These are phyloP conservation scores for Galagoides demidoff DNA, from an alignment of 2,797 vertebrate genomes.

Conservation along the genomic window DNA sequence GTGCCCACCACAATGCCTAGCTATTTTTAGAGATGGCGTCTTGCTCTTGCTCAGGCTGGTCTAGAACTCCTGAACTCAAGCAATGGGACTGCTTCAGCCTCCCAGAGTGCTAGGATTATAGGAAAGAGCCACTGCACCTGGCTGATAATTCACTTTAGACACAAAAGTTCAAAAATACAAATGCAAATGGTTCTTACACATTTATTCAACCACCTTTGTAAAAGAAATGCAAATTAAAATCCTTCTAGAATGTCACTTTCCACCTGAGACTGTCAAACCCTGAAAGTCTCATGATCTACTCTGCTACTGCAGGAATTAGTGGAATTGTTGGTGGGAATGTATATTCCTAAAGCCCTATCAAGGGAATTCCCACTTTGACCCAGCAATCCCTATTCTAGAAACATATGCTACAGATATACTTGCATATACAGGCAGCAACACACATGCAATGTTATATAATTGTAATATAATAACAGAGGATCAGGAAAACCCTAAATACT, in stretches of 20 bases:
- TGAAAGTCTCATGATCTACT: constrained; percentile 16
- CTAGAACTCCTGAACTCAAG: too few relatives aligned
- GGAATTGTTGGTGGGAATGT: background rate
- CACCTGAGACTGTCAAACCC: background rate
- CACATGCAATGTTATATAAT: background rate
- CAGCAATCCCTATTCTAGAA: background rate
- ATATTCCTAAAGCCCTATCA: background rate
- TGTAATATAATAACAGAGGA: background rate
- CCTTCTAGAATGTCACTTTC: background rate
- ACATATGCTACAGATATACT: background rate
- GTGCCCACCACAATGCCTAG: too few relatives aligned
- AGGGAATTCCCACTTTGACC: background rate
- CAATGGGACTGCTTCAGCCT: too few relatives aligned
- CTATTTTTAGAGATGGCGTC: too few relatives aligned
- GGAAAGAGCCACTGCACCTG: too few relatives aligned
- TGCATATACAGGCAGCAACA: background rate
- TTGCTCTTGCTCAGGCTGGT: too few relatives aligned
- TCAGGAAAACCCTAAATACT: background rate
- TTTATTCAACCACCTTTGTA: background rate
- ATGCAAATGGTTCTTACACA: background rate
- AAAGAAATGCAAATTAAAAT: background rate
- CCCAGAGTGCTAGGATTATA: too few relatives aligned
- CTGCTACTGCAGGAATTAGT: background rate
- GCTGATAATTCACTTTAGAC: background rate
- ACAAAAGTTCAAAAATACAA: background rate